Base-by-base conservation (phyloP, 2,888 invertebrate genomes). In the Mactromeris polynyma region DNA sequence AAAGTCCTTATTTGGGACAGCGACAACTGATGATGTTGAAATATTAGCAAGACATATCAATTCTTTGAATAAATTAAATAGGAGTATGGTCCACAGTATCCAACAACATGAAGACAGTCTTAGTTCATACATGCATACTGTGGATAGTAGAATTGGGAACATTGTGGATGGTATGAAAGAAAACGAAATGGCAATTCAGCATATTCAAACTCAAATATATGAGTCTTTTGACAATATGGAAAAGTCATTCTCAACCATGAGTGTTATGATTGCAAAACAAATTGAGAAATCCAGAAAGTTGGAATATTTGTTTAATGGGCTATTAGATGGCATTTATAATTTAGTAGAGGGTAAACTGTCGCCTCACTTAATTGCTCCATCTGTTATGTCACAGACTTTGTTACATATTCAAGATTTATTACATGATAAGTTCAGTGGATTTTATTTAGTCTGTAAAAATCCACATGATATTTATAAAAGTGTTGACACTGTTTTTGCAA, bases 281-380 rank as follows among this genome's bases (percentile, higher is more conserved):
- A 58, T 86, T 17, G 26, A 64, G 3, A 54, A 58, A 80, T 86
- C 88, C 11, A 77, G 69, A n/a, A 26, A 42, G 11, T 38, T 86
- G 19, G 83, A 81, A 21, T 9, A 69, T 58, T 31, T n/a, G 1
- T 81, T 91, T 58, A 36, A 83, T 51, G 89, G 87, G 79, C 42
- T 91, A 51, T 73, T 85, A 80, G n/a, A 19, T 14, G 90, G 90
- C 7, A 36, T 91, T 31, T 86, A 83, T 85, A 79, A 89, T 31
- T 80, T 87, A 69, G 86, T 87, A 7, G 87, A 91, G 73, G 90
- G 89, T 38, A 87, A 80, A 73, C 40, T 88, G 21, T 91, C 87
- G 31, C 87, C 89, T 14, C 80, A 73, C n/a, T n/a, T 91, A 36
- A 83, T 89, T 26, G 85, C 82, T 36, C 54, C 42, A 40, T 7